These are phyloP conservation scores for Galaxea fascicularis DNA, from an alignment of 92 coral and sea anemone genomes.

Conservation along the genomic window DNA sequence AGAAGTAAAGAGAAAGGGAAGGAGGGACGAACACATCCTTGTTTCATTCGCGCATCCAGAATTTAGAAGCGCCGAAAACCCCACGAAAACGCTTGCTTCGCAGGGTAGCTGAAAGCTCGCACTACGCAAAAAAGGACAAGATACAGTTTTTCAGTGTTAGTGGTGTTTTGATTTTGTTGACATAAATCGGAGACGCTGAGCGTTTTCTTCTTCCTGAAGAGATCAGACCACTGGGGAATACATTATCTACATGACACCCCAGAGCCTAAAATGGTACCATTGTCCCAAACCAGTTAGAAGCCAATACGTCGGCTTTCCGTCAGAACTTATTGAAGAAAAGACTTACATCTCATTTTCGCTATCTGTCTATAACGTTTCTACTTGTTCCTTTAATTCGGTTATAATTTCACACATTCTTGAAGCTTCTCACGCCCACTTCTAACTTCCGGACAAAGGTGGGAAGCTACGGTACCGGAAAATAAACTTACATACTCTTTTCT, in stretches of 20 bases:
- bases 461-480: background rate
- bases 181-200: background rate
- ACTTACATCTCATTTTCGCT: background rate
- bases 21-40: too few species aligned
- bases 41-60: too few species aligned
- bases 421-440: background rate
- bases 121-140: too few species aligned
- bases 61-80: too few species aligned
- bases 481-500: background rate
- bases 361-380: background rate
- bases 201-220: background rate
- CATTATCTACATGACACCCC: too few species aligned
- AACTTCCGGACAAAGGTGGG: background rate
- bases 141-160: too few species aligned
- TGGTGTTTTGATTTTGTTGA: background rate
- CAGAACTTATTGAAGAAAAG: background rate
- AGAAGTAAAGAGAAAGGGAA: too few species aligned
- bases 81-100: too few species aligned
- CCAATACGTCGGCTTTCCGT: constrained; percentile 10
- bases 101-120: too few species aligned
- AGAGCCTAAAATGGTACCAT: too few species aligned
- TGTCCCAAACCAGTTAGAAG: too few species aligned
- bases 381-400: background rate
- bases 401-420: background rate
- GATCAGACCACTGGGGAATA: background rate